Evolutionary conservation across 2,888 invertebrate species (phyloP), one percentile per base, ranked within the genome.

Genomic region (Rotaria socialis): DNA sequence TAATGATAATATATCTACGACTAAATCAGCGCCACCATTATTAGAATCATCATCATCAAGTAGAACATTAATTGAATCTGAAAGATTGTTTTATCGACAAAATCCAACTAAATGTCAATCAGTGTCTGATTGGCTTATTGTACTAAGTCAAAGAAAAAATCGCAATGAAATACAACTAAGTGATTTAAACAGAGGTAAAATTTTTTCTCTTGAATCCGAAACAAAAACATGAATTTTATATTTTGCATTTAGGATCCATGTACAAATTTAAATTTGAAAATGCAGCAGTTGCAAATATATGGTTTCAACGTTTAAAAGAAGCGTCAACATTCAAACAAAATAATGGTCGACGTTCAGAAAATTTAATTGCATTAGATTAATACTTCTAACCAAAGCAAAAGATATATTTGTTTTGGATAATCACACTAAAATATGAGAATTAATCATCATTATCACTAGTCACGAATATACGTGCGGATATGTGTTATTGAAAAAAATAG

Each of bases 31-130:
- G 5, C 67, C 67, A 35, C 35, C 67, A 41, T 35, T 67, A 6
- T 5, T 67, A 67, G 35, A 67, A 35, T 14, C 24, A 47, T 24
- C 24, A 47, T 24, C 80, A 80, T 47, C 47, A 14, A 80, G 24
- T 8, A 8, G 47, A 80, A 80, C 43, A 47, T 80, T 80, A n/a
- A 43, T 47, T 24, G 80, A 80, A 43, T 47, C 47, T 10, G 80
- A 80, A 47, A 7, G 80, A 52, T 55, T 67, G 22, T 84, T 86
- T 24, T 86, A 84, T 60, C 55, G 85, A 43, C 85, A 86, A 55
- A 86, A 85, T 86, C 85, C 86, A n/a, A 75, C 75, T 50, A 86
- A 86, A 85, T 85, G 85, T 85, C 86, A 86, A 55, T 75, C 86
- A 11, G 85, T 86, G n/a, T 74, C 86, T 14, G 84, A 58, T 52